phyloP scores from a whole-genome alignment of 2,888 invertebrate genomes.

The Noctua comes region DNA sequence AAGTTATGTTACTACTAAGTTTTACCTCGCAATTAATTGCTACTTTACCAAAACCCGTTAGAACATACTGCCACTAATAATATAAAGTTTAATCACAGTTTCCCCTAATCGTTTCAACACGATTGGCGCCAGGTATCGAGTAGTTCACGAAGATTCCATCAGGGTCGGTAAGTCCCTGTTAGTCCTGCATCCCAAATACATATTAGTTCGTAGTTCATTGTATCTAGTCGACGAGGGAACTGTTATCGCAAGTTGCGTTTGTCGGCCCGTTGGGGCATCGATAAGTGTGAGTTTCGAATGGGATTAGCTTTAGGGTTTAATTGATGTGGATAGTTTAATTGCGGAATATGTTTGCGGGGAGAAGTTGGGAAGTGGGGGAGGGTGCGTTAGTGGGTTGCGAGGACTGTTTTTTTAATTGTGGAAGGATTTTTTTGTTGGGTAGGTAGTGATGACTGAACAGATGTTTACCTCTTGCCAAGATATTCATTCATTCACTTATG shows the following conservation, averaged over 20 bases:
- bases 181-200: conserved; percentile 74
- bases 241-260: conserved; percentile 73
- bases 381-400: neutral
- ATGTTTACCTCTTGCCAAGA: neutral
- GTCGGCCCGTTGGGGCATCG: conserved; percentile 69
- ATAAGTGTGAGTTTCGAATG: conserved; percentile 67
- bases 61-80: conserved; percentile 19
- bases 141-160: conserved; percentile 44
- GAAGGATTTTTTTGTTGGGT: neutral
- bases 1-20: neutral
- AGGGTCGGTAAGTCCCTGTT: conserved; percentile 72
- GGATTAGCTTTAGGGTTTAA: conserved; percentile 70
- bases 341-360: conserved; percentile 49
- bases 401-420: neutral
- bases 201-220: conserved; percentile 77
- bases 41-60: conserved; percentile 1
- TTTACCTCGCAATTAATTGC: conserved; percentile 22
- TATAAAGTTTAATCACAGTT: conserved; percentile 50
- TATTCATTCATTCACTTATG: neutral
- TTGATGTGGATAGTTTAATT: conserved; percentile 69
- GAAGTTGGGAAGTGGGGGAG: conserved; percentile 18
- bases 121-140: conserved; percentile 43
- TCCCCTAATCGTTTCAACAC: conserved; percentile 44
- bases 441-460: neutral
- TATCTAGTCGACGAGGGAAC: conserved; percentile 72